A percentile compares a stretch with the other conserved stretches of the same genome.
These are phyloP conservation scores for Solea senegalensis DNA, from an alignment of 2,113 vertebrate genomes.

Conservation along the genomic window DNA sequence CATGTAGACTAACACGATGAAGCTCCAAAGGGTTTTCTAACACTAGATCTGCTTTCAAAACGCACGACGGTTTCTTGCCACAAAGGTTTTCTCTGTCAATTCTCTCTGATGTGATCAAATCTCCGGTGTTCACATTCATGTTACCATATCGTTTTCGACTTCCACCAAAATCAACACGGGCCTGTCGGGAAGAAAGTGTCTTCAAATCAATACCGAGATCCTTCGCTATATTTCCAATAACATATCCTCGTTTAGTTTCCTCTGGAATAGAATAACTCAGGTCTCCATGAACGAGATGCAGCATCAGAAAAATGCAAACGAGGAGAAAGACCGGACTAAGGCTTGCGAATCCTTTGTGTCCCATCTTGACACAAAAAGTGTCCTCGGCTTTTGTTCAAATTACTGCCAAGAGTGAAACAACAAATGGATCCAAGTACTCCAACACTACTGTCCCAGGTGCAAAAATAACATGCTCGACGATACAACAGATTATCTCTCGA, in stretches of 20 bases:
- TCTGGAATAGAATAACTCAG: constrained; percentile 61
- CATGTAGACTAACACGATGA: constrained; percentile 58
- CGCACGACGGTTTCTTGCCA: too few relatives aligned
- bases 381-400: neutral
- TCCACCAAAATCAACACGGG: constrained; percentile 54
- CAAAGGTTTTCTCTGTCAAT: too few relatives aligned
- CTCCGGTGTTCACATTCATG: constrained; percentile 52
- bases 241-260: constrained; percentile 76
- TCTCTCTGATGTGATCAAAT: constrained; percentile 22
- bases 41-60: constrained; percentile 50
- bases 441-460: neutral
- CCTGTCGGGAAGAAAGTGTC: constrained; percentile 68
- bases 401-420: constrained; percentile 11
- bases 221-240: constrained; percentile 80
- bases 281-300: constrained; percentile 57
- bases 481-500: neutral
- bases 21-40: constrained; percentile 71
- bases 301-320: constrained; percentile 14
- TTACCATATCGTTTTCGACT: constrained; percentile 34
- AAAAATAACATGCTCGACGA: neutral
- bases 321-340: constrained; percentile 1
- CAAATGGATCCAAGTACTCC: neutral
- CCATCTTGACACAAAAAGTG: constrained; percentile 23
- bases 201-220: constrained; percentile 73
- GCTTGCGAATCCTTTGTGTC: constrained; percentile 24